Base-by-base conservation (phyloP, 1,140 invertebrate species). In the Dolichoris vasculosae region DNA sequence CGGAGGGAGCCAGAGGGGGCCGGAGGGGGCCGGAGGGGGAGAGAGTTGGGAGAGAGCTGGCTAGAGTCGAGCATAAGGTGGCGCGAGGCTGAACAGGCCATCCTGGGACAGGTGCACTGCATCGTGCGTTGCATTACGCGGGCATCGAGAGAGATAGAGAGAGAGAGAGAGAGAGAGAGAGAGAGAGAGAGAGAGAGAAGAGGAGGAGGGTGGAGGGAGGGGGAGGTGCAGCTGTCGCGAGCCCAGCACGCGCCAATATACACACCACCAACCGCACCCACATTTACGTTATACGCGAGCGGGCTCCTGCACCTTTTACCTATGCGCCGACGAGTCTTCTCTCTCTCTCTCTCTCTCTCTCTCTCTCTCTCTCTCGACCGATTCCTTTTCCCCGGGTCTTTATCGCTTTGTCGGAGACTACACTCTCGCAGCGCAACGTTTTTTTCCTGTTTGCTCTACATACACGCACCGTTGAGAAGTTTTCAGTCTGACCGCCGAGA, bases 261-360 rank as follows among this genome's bases (percentile, higher is more conserved):
- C 90, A 92, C 92, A 93, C 92, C 92, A 91, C 91, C 92, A 92
- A 93, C 92, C 92, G 92, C 91, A 91, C 92, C 91, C 91, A 92
- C 92, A 92, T 93, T 93, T 92, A 92, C 92, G 91, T 92, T 93
- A 91, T 88, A 55, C 67, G 46, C 46, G 67, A 38, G 67, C 86
- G 89, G 38, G 48, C 69, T 55, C 81, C 81, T 75, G 48, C 69
- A 82, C 48, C 48, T 75, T 81, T 80, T 80, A 80, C 59, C 30
- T 80, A 80, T 80, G 35, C 59, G 3, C 40, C 38, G 35, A 32
- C 35, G 23, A 13, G n/a, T 59, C 20, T 20, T 78, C 32, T 35
- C 48, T 55, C 48, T 38, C 46, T 38, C 43, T 55, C 76, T 76
- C 73, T 76, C 73, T 48, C 40, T 48, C 43, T 76, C 73, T 76